Percentiles rank a stretch among this genome's conserved stretches.
Evolutionary conservation across 2,113 vertebrate genomes (phyloP).

Genomic region (Pachypanchax playfairii): DNA sequence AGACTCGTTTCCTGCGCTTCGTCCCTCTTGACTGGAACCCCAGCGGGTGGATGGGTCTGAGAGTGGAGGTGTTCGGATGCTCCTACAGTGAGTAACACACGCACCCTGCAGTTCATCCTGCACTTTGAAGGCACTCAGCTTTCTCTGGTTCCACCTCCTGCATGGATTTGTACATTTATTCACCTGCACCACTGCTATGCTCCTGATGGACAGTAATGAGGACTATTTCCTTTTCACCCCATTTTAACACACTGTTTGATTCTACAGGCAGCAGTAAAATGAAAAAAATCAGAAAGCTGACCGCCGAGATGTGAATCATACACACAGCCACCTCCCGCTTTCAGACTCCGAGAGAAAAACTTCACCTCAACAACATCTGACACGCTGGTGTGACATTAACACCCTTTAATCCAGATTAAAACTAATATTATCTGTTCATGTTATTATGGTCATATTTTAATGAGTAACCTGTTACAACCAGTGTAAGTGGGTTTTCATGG

Average conservation of each 20-base stretch:
- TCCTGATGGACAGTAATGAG: constrained; percentile 23
- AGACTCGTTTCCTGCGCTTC: constrained; percentile 89
- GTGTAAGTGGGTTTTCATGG: no score
- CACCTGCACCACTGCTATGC: not conserved
- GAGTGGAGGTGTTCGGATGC: constrained; percentile 91
- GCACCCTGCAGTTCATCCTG: not conserved
- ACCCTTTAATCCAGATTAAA: no score
- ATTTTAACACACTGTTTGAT: not conserved
- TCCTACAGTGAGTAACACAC: constrained; percentile 88
- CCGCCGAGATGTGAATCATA: not conserved
- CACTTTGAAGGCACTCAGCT: constrained; percentile 1
- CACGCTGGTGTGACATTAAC: no score
- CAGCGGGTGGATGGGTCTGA: constrained; percentile 85
- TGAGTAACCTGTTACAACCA: no score
- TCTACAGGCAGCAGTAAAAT: not conserved
- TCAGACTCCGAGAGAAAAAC: not conserved
- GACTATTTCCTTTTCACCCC: constrained; percentile 11
- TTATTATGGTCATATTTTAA: no score
- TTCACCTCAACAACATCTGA: not conserved
- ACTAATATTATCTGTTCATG: no score
- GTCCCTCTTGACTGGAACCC: constrained; percentile 88
- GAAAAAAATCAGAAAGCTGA: not conserved
- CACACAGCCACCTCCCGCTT: not conserved
- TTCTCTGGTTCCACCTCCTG: not conserved
- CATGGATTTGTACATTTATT: constrained; percentile 1